Percentiles rank a stretch among this genome's conserved stretches.
Conservation (phyloP, 1,140 invertebrate species). For the Lepidurus couesii region DNA sequence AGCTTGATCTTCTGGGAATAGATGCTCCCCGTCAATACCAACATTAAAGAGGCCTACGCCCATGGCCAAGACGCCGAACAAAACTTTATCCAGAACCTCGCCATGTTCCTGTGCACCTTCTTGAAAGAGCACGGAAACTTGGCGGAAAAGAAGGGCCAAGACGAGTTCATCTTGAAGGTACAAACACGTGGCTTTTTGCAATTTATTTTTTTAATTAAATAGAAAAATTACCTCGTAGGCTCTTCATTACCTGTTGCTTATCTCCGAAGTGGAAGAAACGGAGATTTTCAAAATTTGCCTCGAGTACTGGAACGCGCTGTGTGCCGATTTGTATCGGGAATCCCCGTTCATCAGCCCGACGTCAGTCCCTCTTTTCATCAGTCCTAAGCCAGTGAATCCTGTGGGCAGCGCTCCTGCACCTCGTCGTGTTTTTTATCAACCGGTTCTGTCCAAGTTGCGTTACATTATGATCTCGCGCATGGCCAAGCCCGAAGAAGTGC, state of each 20-base stretch:
- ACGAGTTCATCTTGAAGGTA: constrained; percentile 48
- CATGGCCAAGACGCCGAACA: constrained; percentile 92
- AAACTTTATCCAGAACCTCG: constrained; percentile 97
- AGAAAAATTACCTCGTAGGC: constrained; percentile 50
- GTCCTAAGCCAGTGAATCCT: constrained; percentile 2
- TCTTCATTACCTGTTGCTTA: constrained; percentile 87
- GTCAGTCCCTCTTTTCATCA: not conserved
- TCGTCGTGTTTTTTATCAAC: constrained; percentile 32
- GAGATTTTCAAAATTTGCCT: constrained; percentile 99
- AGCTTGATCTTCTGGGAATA: constrained; percentile 40
- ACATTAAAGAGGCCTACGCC: constrained; percentile 89
- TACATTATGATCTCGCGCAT: constrained; percentile 99
- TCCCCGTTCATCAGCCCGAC: constrained; percentile 42
- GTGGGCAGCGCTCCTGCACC: not conserved
- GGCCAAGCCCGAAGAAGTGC: constrained; percentile 99
- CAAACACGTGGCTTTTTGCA: constrained; percentile 55
- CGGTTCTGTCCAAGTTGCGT: constrained; percentile 57
- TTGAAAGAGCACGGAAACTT: constrained; percentile 90
- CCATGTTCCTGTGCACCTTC: constrained; percentile 94
- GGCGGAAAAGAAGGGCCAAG: constrained; percentile 71
- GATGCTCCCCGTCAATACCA: constrained; percentile 84
- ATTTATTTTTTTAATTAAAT: constrained; percentile 37
- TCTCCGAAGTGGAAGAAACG: constrained; percentile 98
- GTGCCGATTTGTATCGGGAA: constrained; percentile 80
- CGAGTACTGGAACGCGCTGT: constrained; percentile 96